Percentiles rank a stretch among this genome's conserved stretches.
phyloP scores from a whole-genome alignment of 2,113 vertebrate genomes.

The Cichladusa arquata region DNA sequence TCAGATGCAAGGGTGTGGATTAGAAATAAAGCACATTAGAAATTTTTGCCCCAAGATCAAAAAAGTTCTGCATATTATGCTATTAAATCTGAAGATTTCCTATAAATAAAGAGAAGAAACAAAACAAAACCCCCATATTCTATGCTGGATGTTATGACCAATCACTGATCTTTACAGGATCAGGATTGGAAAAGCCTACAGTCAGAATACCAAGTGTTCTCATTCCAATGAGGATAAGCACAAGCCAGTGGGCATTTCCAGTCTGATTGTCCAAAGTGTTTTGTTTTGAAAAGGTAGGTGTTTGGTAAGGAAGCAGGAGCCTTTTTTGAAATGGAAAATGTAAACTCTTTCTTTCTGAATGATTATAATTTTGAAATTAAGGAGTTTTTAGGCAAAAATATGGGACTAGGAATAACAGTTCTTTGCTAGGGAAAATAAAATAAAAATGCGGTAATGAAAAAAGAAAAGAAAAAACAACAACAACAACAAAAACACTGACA shows the following conservation, averaged over 20 bases:
- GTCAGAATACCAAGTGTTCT: background rate
- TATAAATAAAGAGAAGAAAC: background rate
- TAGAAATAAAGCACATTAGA: background rate
- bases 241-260: background rate
- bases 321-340: too few relatives aligned
- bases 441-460: too few relatives aligned
- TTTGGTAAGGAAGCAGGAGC: too few relatives aligned
- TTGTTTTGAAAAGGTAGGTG: too few relatives aligned
- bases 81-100: background rate
- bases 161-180: background rate
- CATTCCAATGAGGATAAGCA: background rate
- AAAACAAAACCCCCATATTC: accelerated
- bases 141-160: background rate
- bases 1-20: background rate
- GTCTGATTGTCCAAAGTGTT: background rate
- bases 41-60: background rate
- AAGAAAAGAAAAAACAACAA: too few relatives aligned
- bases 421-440: too few relatives aligned
- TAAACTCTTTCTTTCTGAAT: too few relatives aligned
- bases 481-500: too few relatives aligned
- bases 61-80: background rate
- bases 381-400: too few relatives aligned
- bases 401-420: too few relatives aligned
- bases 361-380: too few relatives aligned
- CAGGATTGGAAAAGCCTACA: background rate